phyloP scores from a whole-genome alignment of 2,113 vertebrate genomes.

The Tachuris rubrigastra region DNA sequence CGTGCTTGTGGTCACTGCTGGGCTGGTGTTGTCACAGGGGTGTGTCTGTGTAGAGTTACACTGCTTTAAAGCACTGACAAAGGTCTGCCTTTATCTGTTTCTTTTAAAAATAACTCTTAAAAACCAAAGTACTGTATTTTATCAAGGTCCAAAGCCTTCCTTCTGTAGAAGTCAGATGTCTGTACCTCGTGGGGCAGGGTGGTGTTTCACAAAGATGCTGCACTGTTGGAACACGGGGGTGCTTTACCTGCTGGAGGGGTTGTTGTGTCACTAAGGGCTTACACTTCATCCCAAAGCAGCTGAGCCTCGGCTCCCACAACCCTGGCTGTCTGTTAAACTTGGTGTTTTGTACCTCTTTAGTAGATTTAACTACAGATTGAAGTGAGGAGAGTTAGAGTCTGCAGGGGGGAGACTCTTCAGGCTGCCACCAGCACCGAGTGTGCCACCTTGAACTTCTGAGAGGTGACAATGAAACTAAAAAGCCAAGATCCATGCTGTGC shows the following conservation, averaged over 20 bases:
- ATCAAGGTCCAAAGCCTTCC: not conserved
- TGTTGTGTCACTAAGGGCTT: not conserved
- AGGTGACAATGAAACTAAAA: not conserved
- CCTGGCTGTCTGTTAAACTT: not conserved
- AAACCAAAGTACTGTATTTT: not conserved
- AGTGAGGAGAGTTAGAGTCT: not conserved
- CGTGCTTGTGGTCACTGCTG: not conserved
- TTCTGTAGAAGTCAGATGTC: not conserved
- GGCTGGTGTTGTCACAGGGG: not conserved
- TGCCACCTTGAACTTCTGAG: not conserved
- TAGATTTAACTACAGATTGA: not conserved
- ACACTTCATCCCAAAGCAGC: not conserved
- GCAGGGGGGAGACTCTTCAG: not conserved
- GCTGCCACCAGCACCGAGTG: not conserved
- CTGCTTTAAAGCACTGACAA: not conserved
- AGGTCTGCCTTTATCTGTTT: not conserved
- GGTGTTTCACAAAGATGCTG: not conserved
- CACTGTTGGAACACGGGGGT: not conserved
- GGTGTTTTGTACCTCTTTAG: not conserved
- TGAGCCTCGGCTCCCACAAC: not conserved
- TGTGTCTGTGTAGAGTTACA: not conserved
- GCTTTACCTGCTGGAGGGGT: not conserved
- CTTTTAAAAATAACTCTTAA: not conserved
- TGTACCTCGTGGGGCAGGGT: not conserved
- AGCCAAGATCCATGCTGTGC: not conserved